Conservation (phyloP, 2,888 invertebrate species). For the Cheilosia urbana region DNA sequence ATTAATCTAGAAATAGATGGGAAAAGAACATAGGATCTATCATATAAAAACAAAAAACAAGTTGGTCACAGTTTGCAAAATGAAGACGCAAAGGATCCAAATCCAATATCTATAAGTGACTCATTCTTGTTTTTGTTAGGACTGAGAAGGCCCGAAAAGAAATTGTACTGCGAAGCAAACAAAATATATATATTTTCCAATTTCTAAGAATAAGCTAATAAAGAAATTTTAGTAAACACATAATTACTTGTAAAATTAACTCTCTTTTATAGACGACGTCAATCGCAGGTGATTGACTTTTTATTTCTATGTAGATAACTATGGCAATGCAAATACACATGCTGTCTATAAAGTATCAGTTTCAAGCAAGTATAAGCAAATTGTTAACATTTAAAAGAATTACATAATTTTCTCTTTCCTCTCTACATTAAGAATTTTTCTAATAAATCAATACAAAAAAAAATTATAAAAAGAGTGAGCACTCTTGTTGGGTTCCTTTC, state of each 20-base stretch:
- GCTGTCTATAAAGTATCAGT: constrained; percentile 9
- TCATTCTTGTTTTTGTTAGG: constrained; percentile 51
- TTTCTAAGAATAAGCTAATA: constrained; percentile 64
- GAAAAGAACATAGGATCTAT: constrained; percentile 50
- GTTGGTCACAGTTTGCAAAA: constrained; percentile 33
- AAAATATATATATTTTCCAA: constrained; percentile 71
- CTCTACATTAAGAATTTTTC: constrained; percentile 65
- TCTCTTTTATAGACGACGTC: constrained; percentile 24
- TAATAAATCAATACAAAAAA: constrained; percentile 64
- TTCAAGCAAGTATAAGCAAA: constrained; percentile 41
- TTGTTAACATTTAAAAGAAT: constrained; percentile 53
- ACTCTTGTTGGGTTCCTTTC: constrained; percentile 10
- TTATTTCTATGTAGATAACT: constrained; percentile 20
- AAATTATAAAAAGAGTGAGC: constrained; percentile 20
- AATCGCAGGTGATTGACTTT: constrained; percentile 27
- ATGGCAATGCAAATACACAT: constrained; percentile 16
- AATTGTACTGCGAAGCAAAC: constrained; percentile 60
- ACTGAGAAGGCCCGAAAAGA: constrained; percentile 54
- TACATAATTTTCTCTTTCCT: constrained; percentile 62
- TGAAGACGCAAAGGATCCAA: constrained; percentile 23
- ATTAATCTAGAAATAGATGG: constrained; percentile 76
- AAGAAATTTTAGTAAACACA: constrained; percentile 54
- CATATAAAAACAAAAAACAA: constrained; percentile 43
- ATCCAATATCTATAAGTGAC: constrained; percentile 50
- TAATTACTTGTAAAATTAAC: constrained; percentile 38